A percentile compares a stretch with the other conserved stretches of the same genome.
These are phyloP conservation scores for Scarus forsteni DNA, from an alignment of 2,797 vertebrate species.

Conservation along the genomic window DNA sequence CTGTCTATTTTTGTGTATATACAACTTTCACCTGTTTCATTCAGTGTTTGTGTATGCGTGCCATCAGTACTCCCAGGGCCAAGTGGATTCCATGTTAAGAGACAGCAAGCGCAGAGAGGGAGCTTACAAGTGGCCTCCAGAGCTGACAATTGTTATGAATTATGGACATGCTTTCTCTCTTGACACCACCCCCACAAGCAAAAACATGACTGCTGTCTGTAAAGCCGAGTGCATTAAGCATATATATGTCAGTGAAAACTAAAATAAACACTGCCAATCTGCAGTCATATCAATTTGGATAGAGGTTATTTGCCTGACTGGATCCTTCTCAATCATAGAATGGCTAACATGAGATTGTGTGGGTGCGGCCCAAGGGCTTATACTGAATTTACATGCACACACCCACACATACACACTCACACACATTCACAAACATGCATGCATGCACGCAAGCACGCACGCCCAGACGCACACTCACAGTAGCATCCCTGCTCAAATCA, in stretches of 20 bases:
- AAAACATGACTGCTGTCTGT: conserved; percentile 59
- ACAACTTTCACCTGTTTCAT: conserved; percentile 47
- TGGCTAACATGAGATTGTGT: conserved; percentile 71
- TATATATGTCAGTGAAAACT: conserved; percentile 60
- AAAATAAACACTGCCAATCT: conserved; percentile 68
- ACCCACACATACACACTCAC: conserved; percentile 58
- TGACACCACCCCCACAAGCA: conserved; percentile 59
- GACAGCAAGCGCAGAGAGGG: conserved; percentile 46
- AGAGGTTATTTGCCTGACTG: conserved; percentile 71
- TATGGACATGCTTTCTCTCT: conserved; percentile 72
- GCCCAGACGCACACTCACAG: conserved; percentile 16
- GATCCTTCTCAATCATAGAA: conserved; percentile 61
- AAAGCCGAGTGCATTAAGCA: conserved; percentile 62
- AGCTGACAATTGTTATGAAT: conserved; percentile 69
- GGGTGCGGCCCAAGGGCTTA: conserved; percentile 75
- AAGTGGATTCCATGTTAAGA: conserved; percentile 51
- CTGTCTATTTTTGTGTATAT: conserved; percentile 45
- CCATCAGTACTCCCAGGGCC: conserved; percentile 48
- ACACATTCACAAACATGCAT: conserved; percentile 63
- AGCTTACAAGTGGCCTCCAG: conserved; percentile 59
- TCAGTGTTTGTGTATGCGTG: conserved; percentile 26
- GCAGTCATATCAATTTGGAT: conserved; percentile 68
- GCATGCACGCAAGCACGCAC: conserved; percentile 46
- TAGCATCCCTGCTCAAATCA: conserved; percentile 65
- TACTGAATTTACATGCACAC: conserved; percentile 76